Evolutionary conservation across 2,113 vertebrate genomes (phyloP).

Genomic region (Atractosteus spatula): DNA sequence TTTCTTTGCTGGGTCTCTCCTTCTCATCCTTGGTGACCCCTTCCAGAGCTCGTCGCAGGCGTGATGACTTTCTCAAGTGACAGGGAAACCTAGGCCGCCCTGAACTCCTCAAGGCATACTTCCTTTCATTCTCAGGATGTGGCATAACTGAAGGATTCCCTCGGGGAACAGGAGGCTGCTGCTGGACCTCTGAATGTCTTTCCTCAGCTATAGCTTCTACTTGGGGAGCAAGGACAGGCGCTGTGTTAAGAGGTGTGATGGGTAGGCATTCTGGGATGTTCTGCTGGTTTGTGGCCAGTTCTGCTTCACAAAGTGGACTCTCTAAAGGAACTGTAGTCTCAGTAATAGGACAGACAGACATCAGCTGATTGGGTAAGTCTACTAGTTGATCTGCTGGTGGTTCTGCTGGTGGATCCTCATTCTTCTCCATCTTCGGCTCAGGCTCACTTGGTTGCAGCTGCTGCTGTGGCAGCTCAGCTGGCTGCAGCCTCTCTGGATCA

Average conservation of each 20-base stretch:
- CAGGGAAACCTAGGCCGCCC: conserved; percentile 92
- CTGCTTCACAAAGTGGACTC: background rate
- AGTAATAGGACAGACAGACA: conserved; percentile 23
- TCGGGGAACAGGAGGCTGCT: conserved; percentile 25
- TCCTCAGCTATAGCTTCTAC: background rate
- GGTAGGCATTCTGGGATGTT: conserved; percentile 20
- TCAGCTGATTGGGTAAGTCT: conserved; percentile 54
- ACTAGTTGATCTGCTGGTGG: conserved; percentile 28
- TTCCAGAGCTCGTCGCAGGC: conserved; percentile 57
- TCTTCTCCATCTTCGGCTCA: conserved; percentile 8
- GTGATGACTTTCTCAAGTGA: conserved; percentile 79
- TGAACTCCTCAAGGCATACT: conserved; percentile 89
- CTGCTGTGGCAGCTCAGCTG: conserved; percentile 28
- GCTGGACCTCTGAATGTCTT: conserved; percentile 16
- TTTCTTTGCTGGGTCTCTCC: conserved; percentile 25
- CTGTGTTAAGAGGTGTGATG: conserved; percentile 14
- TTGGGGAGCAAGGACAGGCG: conserved; percentile 7
- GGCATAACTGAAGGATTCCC: conserved; percentile 31
- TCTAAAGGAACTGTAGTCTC: conserved; percentile 39
- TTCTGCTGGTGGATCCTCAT: conserved; percentile 31
- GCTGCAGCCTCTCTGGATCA: conserved; percentile 36
- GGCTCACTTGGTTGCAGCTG: conserved; percentile 12
- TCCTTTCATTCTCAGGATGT: conserved; percentile 69
- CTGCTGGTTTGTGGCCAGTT: conserved; percentile 22
- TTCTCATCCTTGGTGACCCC: conserved; percentile 41